Evolutionary conservation across 2,888 invertebrate genomes (phyloP).

Genomic region (Rhingia rostrata): DNA sequence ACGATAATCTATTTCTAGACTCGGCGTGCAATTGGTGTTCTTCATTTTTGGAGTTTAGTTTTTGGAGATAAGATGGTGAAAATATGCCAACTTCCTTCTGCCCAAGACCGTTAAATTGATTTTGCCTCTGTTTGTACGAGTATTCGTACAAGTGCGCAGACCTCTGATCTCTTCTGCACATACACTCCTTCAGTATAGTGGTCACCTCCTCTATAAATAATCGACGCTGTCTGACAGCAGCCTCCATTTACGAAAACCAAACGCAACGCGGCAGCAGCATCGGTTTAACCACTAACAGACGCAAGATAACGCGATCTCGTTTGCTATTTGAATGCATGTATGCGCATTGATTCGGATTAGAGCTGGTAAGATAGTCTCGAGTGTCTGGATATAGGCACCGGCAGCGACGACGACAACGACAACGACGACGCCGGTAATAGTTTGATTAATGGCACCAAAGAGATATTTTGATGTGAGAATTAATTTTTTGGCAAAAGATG

Average conservation of each 20-base stretch:
- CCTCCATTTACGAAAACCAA: slow-evolving; percentile 49
- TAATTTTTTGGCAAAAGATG: slow-evolving; percentile 70
- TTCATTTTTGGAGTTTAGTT: slow-evolving; percentile 61
- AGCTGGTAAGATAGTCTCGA: slow-evolving; percentile 59
- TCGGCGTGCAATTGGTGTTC: slow-evolving; percentile 31
- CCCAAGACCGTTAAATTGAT: slow-evolving; percentile 39
- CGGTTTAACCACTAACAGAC: slow-evolving; percentile 53
- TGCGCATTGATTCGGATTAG: slow-evolving; percentile 72
- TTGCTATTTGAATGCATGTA: slow-evolving; percentile 72
- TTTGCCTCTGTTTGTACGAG: slow-evolving; percentile 9
- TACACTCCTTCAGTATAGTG: slow-evolving; percentile 38
- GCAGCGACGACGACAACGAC: slow-evolving; percentile 16
- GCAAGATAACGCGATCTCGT: slow-evolving; percentile 71
- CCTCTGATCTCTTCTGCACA: slow-evolving; percentile 49
- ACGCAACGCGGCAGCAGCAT: slow-evolving; percentile 40
- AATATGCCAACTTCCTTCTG: slow-evolving; percentile 46
- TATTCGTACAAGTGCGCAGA: background rate
- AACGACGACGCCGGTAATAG: slow-evolving; percentile 61
- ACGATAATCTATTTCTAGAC: slow-evolving; percentile 56
- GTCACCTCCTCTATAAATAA: slow-evolving; percentile 67
- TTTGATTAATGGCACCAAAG: slow-evolving; percentile 66
- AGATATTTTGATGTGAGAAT: slow-evolving; percentile 70
- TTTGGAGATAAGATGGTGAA: slow-evolving; percentile 63
- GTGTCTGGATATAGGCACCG: slow-evolving; percentile 58
- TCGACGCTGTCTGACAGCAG: slow-evolving; percentile 56